phyloP scores from a whole-genome alignment of 2,797 vertebrate genomes.

The Rhinogobio ventralis region DNA sequence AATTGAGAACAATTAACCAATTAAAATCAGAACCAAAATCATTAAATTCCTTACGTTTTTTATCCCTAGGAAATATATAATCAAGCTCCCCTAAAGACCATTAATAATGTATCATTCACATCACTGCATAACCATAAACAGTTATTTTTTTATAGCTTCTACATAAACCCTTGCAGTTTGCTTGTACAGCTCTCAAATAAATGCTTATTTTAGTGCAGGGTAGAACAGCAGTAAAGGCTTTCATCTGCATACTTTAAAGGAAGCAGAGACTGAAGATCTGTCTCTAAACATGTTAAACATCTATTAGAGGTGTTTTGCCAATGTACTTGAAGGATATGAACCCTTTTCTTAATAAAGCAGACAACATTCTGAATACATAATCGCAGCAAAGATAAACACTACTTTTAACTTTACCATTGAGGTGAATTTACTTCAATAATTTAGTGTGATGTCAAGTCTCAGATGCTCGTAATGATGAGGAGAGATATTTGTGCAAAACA shows the following conservation, averaged over 20 bases:
- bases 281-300: neutral
- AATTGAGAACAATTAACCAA: neutral
- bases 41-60: neutral
- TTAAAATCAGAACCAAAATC: neutral
- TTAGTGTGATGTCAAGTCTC: neutral
- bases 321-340: neutral
- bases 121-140: neutral
- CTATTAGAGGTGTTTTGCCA: neutral
- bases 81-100: neutral
- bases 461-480: neutral
- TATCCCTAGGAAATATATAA: neutral
- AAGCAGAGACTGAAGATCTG: neutral
- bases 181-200: constrained; percentile 12
- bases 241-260: constrained; percentile 46
- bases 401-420: neutral
- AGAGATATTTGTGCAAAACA: neutral
- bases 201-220: constrained; percentile 48
- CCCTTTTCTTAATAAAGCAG: neutral
- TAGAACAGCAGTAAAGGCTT: constrained; percentile 67
- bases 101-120: neutral
- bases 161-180: neutral
- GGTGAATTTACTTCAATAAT: neutral
- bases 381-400: neutral
- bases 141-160: neutral
- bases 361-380: neutral